Base-by-base conservation (phyloP, 1,140 invertebrate species). In the Pseudomyrmex gracilis region DNA sequence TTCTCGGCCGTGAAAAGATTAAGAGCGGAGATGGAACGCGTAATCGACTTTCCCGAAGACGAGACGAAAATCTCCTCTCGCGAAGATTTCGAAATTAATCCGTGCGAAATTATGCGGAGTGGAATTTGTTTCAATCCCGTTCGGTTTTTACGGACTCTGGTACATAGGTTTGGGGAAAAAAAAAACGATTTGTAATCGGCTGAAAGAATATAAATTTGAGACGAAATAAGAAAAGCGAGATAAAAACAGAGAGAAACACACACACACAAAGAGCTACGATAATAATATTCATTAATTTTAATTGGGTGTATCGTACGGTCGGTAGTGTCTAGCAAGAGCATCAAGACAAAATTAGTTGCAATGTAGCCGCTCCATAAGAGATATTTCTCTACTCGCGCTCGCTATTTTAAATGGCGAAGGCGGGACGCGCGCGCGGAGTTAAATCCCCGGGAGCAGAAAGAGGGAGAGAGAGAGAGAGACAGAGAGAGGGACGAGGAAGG, bases 331-430 rank as follows among this genome's bases (percentile, higher is more conserved):
- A 47, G 15, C 55, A n/a, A 74, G 5, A 24, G 10, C 15, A 70
- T 80, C 51, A 17, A 61, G 45, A 49, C 8, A 58, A 49, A 67
- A 78, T 80, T 71, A 71, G 15, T 70, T 80, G 47, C 43, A n/a
- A 2, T 49, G 20, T 47, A 71, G n/a, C 22, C 47, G 34, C 5
- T 34, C 4, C 34, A 9, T 20, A 24, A 12, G 53, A 78, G 63
- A 13, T 70, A 78, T 68, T 70, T 10, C 10, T 34, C 34, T 34
- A 13, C 34, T 70, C n/a, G 53, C n/a, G 53, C 34, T 78, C 43
- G 15, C 43, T 71, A 49, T 80, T 78, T 78, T 80, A 80, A 80
- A 70, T 49, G 22, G 53, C 17, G 20, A 70, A 80, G 66, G 17
- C 51, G 20, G 15, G 8, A 20, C 63, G 15, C 34, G 24, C 34